These are phyloP conservation scores for Numenius phaeopus DNA, from an alignment of 2,797 vertebrate species.

Conservation along the genomic window DNA sequence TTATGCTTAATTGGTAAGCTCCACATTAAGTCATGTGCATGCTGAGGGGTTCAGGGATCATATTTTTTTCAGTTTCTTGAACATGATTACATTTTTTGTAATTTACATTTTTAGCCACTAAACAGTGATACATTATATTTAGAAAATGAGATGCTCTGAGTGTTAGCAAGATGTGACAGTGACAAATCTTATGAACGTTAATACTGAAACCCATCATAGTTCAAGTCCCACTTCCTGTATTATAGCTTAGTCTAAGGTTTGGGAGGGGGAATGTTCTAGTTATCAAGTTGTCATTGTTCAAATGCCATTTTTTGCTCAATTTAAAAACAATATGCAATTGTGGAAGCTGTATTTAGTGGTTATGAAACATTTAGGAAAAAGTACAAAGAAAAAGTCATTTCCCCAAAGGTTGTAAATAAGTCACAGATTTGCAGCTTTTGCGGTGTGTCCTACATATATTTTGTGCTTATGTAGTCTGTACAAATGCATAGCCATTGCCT, in stretches of 20 bases:
- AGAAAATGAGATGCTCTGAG: slow-evolving; percentile 64
- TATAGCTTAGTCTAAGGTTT: slow-evolving; percentile 17
- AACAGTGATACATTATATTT: slow-evolving; percentile 66
- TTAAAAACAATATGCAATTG: slow-evolving; percentile 47
- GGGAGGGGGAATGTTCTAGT: slow-evolving; percentile 1
- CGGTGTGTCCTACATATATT: background rate
- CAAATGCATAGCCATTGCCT: background rate
- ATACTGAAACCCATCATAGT: slow-evolving; percentile 56
- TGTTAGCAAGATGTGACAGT: slow-evolving; percentile 59
- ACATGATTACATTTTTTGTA: slow-evolving; percentile 61
- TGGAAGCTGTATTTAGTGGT: background rate
- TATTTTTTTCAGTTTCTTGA: slow-evolving; percentile 54
- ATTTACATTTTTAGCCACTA: slow-evolving; percentile 70
- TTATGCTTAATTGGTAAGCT: slow-evolving; percentile 31
- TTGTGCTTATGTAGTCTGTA: background rate
- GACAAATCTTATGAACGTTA: slow-evolving; percentile 70
- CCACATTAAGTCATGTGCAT: slow-evolving; percentile 19
- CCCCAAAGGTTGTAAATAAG: background rate
- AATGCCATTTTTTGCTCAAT: slow-evolving; percentile 40
- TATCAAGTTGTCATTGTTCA: slow-evolving; percentile 60
- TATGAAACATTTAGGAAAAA: slow-evolving; percentile 9
- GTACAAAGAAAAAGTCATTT: background rate
- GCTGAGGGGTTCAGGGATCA: slow-evolving; percentile 1
- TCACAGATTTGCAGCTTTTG: slow-evolving; percentile 24
- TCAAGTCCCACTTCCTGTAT: slow-evolving; percentile 58